Conservation (phyloP, 2,797 vertebrate species). For the Rhyacichthys aspro region DNA sequence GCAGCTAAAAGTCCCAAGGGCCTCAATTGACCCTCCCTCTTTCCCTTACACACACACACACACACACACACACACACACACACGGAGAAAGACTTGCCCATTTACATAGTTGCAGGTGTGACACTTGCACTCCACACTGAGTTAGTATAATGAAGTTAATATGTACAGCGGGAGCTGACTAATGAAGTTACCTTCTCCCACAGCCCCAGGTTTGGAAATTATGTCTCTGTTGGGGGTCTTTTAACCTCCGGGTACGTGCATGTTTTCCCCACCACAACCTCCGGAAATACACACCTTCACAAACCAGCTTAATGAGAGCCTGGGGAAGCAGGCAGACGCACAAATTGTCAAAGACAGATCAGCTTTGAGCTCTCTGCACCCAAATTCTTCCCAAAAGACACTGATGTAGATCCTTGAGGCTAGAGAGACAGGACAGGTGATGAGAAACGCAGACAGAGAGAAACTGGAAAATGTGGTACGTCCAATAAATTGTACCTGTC, state of each 20-base stretch:
- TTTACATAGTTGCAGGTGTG: constrained; percentile 52
- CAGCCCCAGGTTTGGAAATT: constrained; percentile 63
- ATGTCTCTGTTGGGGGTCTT: constrained; percentile 66
- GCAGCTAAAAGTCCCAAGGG: constrained; percentile 64
- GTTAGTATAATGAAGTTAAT: constrained; percentile 78
- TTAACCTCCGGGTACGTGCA: constrained; percentile 58
- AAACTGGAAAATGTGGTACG: constrained; percentile 31
- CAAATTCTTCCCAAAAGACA: constrained; percentile 46
- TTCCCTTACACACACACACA: constrained; percentile 11
- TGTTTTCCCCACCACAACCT: constrained; percentile 43
- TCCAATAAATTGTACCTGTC: constrained; percentile 2
- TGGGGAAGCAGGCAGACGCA: constrained; percentile 56
- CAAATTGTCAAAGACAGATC: constrained; percentile 54
- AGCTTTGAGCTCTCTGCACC: constrained; percentile 62
- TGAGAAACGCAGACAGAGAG: constrained; percentile 20
- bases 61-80: constrained; percentile 1
- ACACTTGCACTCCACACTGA: constrained; percentile 55
- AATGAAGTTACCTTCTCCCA: constrained; percentile 75
- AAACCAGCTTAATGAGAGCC: constrained; percentile 72
- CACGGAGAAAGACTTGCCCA: constrained; percentile 10
- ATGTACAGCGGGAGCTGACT: constrained; percentile 64
- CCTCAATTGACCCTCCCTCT: constrained; percentile 33
- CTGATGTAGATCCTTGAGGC: constrained; percentile 42
- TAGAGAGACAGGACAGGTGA: constrained; percentile 44
- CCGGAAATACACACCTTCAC: constrained; percentile 65